Evolutionary conservation across 2,797 vertebrate species (phyloP).

Genomic region (Malurus splendens): DNA sequence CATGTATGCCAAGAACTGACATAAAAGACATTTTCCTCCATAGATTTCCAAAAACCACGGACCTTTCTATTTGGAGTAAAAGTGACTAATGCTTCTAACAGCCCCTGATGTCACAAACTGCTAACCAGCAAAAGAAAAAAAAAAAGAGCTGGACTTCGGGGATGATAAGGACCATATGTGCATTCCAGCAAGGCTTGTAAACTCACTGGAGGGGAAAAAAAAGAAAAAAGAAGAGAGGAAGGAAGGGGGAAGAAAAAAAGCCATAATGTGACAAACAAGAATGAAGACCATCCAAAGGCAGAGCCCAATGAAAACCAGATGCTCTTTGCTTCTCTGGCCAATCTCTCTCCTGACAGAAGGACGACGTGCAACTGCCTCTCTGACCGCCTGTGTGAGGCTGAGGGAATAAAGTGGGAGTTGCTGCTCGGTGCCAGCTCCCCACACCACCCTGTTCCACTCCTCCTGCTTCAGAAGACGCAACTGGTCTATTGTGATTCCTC

Average conservation of each 20-base stretch:
- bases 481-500: accelerated
- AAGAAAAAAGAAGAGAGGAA: not conserved
- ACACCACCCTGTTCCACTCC: not conserved
- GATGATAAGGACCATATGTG: constrained; percentile 68
- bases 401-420: not conserved
- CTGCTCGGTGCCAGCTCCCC: not conserved
- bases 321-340: not conserved
- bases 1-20: constrained; percentile 37
- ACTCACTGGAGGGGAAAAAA: not conserved
- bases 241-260: not conserved
- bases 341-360: not conserved
- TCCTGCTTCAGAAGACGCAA: accelerated
- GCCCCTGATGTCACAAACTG: constrained; percentile 53
- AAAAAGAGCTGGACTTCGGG: not conserved
- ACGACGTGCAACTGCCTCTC: not conserved
- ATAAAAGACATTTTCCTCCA: constrained; percentile 50
- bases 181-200: constrained; percentile 63
- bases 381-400: not conserved
- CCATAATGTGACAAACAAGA: constrained; percentile 45
- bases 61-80: constrained; percentile 42
- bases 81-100: constrained; percentile 40
- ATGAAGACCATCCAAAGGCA: constrained; percentile 42
- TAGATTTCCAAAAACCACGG: constrained; percentile 40
- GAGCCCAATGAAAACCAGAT: constrained; percentile 59
- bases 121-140: constrained; percentile 29